Evolutionary conservation across 1,140 invertebrate species (phyloP), one percentile per base, ranked within the genome.

Genomic region (Aphaenogaster floridana): DNA sequence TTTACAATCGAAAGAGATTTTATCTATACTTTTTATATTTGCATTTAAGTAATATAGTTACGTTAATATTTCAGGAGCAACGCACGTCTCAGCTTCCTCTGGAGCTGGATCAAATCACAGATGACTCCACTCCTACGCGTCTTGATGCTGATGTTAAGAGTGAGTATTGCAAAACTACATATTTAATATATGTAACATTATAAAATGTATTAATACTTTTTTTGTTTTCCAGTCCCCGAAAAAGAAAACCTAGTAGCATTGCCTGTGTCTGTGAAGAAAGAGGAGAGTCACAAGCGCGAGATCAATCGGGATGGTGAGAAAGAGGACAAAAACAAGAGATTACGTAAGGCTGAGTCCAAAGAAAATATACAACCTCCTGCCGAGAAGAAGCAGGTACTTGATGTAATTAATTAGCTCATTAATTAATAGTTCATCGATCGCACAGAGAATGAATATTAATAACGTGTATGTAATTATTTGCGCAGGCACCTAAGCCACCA

Each of bases 81-180:
- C 97, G 97, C 96, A 97, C 97, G 93, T 98, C 97, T 93, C 97
- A 98, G 95, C 96, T 98, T 96, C 97, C 97, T 93, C 97, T 98
- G 97, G 97, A 98, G 96, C 96, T 98, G 96, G 98, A 98, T 93
- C 95, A 95, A 95, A 95, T 95, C 93, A 96, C 95, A 97, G 98
- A 98, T 98, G 98, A 98, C 96, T 97, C 97, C 94, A 96, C 97
- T 94, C 98, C 97, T 91, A 96, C 98, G 93, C 96, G 97, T 94
- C 97, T 97, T 96, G 98, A 98, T 94, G 96, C 96, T 96, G 97
- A 97, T 95, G 95, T 97, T 96, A 97, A 97, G 96, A 96, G 97
- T 97, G 94, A 96, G 93, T 95, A 87, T 88, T 48, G 81, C 81
- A 61, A 15, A 61, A 48, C 45, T 80, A 80, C 5, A 42, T 64